Evolutionary conservation across 2,888 invertebrate genomes (phyloP), one percentile per base, ranked within the genome.

Genomic region (Caenorhabditis sulstoni): DNA sequence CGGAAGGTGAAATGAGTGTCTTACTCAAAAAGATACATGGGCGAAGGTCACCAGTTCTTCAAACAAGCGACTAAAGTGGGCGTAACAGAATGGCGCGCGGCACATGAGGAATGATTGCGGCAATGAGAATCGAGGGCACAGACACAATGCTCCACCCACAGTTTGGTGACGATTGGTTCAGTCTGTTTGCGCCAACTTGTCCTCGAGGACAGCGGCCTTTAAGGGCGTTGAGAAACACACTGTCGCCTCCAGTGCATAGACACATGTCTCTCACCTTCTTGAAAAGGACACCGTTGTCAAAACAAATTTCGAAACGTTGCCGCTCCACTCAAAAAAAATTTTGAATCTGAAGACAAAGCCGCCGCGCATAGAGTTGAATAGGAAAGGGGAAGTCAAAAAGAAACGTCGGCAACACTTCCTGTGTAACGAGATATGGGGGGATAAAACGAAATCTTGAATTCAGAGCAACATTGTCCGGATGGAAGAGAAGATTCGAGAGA

Each of bases 371-470:
- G n/a, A n/a, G n/a, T n/a, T n/a, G n/a, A n/a, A n/a, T n/a, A n/a
- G n/a, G n/a, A n/a, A n/a, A n/a, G n/a, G n/a, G n/a, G 29, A 29
- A 29, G 29, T 5, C 3, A 29, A 29, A 29, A 3, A 29, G 29
- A 29, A 29, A 29, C n/a, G 29, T 7, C 29, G 7, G 7, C 29
- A 5, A 29, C 3, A 29, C 7, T 29, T 29, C 29, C 3, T 29
- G 29, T 29, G 29, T 5, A 52, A 52, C 8, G 29, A 52, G 52
- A 23, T 29, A 52, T 9, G 7, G 22, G 8, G 22, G 3, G 93
- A 93, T 11, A 57, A 35, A 49, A 37, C 7, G n/a, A n/a, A n/a
- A n/a, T 12, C 18, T 49, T 68, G 29, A 18, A 65, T 76, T 64
- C 44, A 81, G 81, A 52, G 58, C 79, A 14, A 49, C 39, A 1